Percentiles rank a stretch among this genome's conserved stretches.
Conservation (phyloP, 1,140 invertebrate genomes). For the Megalonaias nervosa region DNA sequence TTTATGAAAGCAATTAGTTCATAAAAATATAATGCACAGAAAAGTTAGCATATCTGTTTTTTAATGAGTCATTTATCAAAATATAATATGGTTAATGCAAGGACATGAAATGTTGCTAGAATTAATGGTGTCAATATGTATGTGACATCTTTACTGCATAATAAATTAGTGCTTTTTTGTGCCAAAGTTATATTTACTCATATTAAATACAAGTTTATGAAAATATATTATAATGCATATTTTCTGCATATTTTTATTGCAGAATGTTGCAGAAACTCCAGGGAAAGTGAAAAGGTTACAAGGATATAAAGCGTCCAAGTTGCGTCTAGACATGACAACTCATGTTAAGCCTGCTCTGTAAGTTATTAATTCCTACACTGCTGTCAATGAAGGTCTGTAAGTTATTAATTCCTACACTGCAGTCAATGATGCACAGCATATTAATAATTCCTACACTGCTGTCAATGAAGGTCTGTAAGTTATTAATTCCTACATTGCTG, state of each 20-base stretch:
- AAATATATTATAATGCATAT: constrained; percentile 1
- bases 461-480: background rate
- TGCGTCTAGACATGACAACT: constrained; percentile 63
- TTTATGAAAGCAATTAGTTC: too few relatives aligned
- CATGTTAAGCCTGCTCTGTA: constrained; percentile 67
- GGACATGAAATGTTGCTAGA: too few relatives aligned
- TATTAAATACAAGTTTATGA: background rate
- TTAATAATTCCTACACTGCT: too few relatives aligned
- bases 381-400: background rate
- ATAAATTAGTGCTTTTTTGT: background rate
- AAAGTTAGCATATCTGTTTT: too few relatives aligned
- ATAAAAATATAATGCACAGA: too few relatives aligned
- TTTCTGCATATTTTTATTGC: background rate
- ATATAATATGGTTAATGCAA: too few relatives aligned
- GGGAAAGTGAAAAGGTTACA: constrained; percentile 41
- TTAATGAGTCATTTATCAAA: too few relatives aligned
- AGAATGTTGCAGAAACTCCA: constrained; percentile 25
- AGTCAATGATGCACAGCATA: background rate
- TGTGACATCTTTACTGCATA: background rate
- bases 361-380: constrained; percentile 27
- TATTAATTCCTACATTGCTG: too few relatives aligned
- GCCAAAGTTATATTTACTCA: background rate
- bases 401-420: background rate
- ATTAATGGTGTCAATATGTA: background rate
- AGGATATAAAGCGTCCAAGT: constrained; percentile 48